A percentile compares a stretch with the other conserved stretches of the same genome.
These are phyloP conservation scores for Notechis scutatus DNA, from an alignment of 2,113 vertebrate species.

Conservation along the genomic window DNA sequence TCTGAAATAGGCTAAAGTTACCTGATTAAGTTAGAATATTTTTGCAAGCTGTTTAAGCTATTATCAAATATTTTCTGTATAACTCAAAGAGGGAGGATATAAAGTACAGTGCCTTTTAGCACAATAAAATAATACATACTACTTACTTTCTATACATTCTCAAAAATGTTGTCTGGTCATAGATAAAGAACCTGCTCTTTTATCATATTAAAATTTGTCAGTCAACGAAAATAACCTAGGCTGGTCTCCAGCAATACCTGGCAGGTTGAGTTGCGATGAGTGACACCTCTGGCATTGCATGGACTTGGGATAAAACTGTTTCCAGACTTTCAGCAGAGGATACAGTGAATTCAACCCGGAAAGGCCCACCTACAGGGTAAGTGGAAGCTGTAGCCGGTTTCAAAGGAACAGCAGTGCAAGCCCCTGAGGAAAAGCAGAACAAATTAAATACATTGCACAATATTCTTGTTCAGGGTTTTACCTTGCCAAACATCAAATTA, in stretches of 20 bases:
- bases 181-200: background rate
- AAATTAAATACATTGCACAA: background rate
- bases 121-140: background rate
- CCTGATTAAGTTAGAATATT: background rate
- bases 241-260: constrained; percentile 69
- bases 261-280: constrained; percentile 63
- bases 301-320: constrained; percentile 70
- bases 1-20: background rate
- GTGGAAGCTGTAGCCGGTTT: constrained; percentile 59
- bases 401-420: constrained; percentile 62
- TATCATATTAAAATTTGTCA: background rate
- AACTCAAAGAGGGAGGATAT: background rate
- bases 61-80: background rate
- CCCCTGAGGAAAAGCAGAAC: constrained; percentile 54
- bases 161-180: background rate
- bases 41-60: background rate
- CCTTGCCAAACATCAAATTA: background rate
- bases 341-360: constrained; percentile 80
- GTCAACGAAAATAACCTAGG: background rate
- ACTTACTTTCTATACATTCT: too few relatives aligned
- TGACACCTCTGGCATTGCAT: constrained; percentile 58
- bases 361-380: constrained; percentile 57
- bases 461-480: background rate
- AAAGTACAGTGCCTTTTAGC: background rate
- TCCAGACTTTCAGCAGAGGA: constrained; percentile 63